Evolutionary conservation across 2,797 vertebrate species (phyloP).

Genomic region (Loris lydekkerianus): DNA sequence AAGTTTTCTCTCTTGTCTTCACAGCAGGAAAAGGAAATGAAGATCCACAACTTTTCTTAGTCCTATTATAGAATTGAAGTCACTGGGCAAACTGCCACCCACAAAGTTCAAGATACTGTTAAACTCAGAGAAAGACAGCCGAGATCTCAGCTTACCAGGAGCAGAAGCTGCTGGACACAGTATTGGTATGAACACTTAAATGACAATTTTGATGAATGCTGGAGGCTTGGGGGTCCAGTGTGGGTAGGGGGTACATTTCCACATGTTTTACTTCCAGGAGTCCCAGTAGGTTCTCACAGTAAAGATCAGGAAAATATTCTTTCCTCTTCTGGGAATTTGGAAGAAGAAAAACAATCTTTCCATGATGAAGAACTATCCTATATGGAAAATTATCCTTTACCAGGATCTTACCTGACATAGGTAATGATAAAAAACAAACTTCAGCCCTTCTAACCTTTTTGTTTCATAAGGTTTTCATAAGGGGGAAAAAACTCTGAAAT

Average conservation of each 20-base stretch:
- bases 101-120: not conserved
- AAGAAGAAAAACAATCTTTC: not conserved
- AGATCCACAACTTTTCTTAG: not conserved
- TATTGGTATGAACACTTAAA: too few species aligned
- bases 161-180: not conserved
- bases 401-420: too few species aligned
- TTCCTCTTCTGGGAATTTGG: not conserved
- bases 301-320: not conserved
- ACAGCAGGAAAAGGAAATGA: not conserved
- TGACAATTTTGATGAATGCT: not conserved
- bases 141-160: not conserved
- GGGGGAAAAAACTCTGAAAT: too few species aligned
- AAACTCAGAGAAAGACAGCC: not conserved
- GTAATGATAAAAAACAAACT: not conserved
- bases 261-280: not conserved
- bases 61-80: not conserved
- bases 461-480: not conserved
- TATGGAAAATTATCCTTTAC: not conserved
- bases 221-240: fast-evolving
- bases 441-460: not conserved
- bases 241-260: fast-evolving
- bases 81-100: not conserved
- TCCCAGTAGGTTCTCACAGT: not conserved
- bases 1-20: not conserved
- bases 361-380: not conserved